Evolutionary conservation across 2,888 invertebrate genomes (phyloP), one percentile per base, ranked within the genome.

Genomic region (Hedychridium roseum): DNA sequence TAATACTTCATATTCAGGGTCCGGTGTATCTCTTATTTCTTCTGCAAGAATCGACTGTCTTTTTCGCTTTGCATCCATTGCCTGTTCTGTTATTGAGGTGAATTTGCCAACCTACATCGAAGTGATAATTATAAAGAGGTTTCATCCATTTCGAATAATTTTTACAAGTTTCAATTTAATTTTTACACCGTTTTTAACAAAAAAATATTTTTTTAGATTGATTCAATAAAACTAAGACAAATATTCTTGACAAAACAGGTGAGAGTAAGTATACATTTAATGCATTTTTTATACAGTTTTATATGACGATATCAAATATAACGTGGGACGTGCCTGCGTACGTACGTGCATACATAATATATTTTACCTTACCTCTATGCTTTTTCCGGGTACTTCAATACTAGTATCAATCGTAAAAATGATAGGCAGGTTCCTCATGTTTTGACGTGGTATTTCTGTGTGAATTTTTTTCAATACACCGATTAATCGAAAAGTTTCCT

Each of bases 371-470:
- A 84, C 84, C 77, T 84, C 79, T 16, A 86, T 73, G 62, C 85
- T 78, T 43, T 76, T 82, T 60, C 88, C 88, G 0, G 85, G 85
- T 61, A 84, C 85, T 65, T 87, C 86, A 1, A 83, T 60, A 2
- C 83, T 79, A 0, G 80, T 70, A 52, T 84, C 82, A 17, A 86
- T 80, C 1, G 68, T 60, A 0, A 84, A 84, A 21, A 83, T 57
- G 0, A 69, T 44, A 0, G 85, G 84, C 0, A 82, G 79, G 1
- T 73, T 56, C 55, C 80, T 81, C 0, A 78, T 80, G 52, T 80
- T 66, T 9, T 79, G 78, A 3, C 76, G 66, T 0, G 87, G 85
- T 57, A 90, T 80, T 66, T 86, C 86, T 0, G 76, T 53, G 2
- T 89, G 86, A 26, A 90, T 84, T 47, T 45, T 40, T 44, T 59